Conservation (phyloP, 30 jellyfish, hydroid and myxozoan genomes). For the Pseudorhiza aurosa region DNA sequence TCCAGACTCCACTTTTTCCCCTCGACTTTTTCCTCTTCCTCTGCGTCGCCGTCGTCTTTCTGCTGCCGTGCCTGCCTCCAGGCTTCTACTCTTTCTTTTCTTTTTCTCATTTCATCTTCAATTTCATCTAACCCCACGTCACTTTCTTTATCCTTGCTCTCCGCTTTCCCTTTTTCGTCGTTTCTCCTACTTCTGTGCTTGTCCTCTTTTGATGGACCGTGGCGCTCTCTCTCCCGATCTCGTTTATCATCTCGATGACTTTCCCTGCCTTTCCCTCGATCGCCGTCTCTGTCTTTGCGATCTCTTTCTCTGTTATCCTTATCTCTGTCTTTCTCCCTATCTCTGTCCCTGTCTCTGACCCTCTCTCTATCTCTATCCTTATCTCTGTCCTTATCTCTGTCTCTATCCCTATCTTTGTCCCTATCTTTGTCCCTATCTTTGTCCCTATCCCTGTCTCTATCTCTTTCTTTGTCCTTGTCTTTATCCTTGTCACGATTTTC, state of each 20-base stretch:
- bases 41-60: slow-evolving; percentile 30
- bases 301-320: slow-evolving; percentile 34
- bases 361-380: slow-evolving; percentile 46
- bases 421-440: slow-evolving; percentile 29
- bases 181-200: slow-evolving; percentile 26
- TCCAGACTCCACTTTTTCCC: slow-evolving; percentile 91
- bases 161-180: slow-evolving; percentile 41
- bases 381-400: slow-evolving; percentile 47
- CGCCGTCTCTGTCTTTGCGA: slow-evolving; percentile 22
- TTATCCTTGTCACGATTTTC: slow-evolving; percentile 27
- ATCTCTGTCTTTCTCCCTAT: slow-evolving; percentile 31
- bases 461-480: slow-evolving; percentile 46
- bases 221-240: slow-evolving; percentile 35
- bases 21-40: slow-evolving; percentile 32
- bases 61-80: slow-evolving; percentile 88
- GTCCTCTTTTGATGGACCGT: slow-evolving; percentile 30
- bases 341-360: slow-evolving; percentile 28
- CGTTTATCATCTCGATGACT: slow-evolving; percentile 20
- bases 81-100: slow-evolving; percentile 97
- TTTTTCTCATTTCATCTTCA: slow-evolving; percentile 92
- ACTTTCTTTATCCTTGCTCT: slow-evolving; percentile 14
- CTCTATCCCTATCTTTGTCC: slow-evolving; percentile 23
- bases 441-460: slow-evolving; percentile 27
- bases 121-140: slow-evolving; percentile 57
- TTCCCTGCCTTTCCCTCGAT: slow-evolving; percentile 17